Evolutionary conservation across 1,140 invertebrate species (phyloP), one percentile per base, ranked within the genome.

Genomic region (Mamestra configurata): DNA sequence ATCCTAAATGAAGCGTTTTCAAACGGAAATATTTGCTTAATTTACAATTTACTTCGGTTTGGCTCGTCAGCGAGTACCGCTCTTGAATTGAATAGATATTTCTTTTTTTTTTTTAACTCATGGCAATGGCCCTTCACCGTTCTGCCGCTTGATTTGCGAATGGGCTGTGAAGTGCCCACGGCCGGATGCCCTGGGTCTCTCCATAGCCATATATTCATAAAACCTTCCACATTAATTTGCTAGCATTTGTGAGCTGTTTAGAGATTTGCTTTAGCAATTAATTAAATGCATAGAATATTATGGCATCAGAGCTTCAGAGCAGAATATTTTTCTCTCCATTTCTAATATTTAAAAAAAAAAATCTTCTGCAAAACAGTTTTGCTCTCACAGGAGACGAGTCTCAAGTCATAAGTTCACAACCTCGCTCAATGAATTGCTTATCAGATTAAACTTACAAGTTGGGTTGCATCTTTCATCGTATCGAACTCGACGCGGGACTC

Each of bases 61-160:
- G n/a, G n/a, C 37, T n/a, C 46, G 66, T 27, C 68, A 8, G 37
- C 27, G 49, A 73, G 31, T 18, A 0, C 18, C n/a, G 31, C 31
- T 40, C 51, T 73, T 37, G 24, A 73, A 73, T 57, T 73, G 27
- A 53, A 73, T 10, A 46, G 15, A 24, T 40, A 40, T 55, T 73
- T 73, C 20, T 43, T 57, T 40, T 57, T 53, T 77, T 66, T 76
- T 46, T 18, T 66, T 61, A 81, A 66, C 49, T 27, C 72, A 76
- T 53, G 59, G 68, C 77, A 79, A 84, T 79, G 80, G 53, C 71
- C 49, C 83, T 84, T 46, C 22, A 80, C 53, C 76, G 57, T 76
- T 77, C 72, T 64, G 76, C 80, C 76, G 64, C 59, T 84, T 82
- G 84, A 85, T 85, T 83, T 83, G 79, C 75, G 77, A 83, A 83